phyloP scores from a whole-genome alignment of 1,140 invertebrate species.

The Caenorhabditis elegans region DNA sequence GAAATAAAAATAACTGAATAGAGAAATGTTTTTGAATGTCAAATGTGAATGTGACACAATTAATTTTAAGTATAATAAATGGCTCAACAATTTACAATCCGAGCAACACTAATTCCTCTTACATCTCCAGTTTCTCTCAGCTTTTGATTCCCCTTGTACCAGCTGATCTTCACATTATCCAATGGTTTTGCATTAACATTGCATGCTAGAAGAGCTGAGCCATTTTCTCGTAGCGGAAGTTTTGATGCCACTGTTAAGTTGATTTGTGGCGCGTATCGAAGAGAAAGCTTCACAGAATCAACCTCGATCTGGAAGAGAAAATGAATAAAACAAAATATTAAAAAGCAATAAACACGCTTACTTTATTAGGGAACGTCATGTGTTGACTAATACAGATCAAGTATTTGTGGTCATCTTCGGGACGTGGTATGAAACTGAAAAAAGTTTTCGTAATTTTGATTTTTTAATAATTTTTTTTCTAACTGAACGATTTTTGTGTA shows the following conservation, averaged over 20 bases:
- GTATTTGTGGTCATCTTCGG: conserved; percentile 48
- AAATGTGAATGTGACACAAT: too few species aligned
- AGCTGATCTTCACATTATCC: conserved; percentile 43
- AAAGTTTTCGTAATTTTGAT: not conserved
- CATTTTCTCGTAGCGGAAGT: conserved; percentile 40
- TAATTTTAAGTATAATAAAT: too few species aligned
- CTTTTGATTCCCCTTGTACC: conserved; percentile 46
- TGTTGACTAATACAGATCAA: conserved; percentile 47
- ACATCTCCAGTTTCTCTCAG: conserved; percentile 44
- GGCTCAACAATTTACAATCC: too few species aligned
- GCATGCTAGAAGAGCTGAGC: conserved; percentile 43
- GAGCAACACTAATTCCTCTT: too few species aligned
- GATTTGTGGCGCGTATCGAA: conserved; percentile 46
- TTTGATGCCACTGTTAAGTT: conserved; percentile 40
- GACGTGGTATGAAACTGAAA: conserved; percentile 45
- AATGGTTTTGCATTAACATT: conserved; percentile 49
- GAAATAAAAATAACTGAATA: not conserved
- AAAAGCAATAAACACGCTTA: not conserved
- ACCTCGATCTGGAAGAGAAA: conserved; percentile 40
- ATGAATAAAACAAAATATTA: too few species aligned
- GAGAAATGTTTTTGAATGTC: not conserved
- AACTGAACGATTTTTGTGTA: not conserved
- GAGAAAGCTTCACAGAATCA: conserved; percentile 36
- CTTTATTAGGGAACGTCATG: conserved; percentile 47
- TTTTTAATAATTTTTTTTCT: not conserved